These are phyloP conservation scores for Pagrus major DNA, from an alignment of 2,113 vertebrate species.

Conservation along the genomic window DNA sequence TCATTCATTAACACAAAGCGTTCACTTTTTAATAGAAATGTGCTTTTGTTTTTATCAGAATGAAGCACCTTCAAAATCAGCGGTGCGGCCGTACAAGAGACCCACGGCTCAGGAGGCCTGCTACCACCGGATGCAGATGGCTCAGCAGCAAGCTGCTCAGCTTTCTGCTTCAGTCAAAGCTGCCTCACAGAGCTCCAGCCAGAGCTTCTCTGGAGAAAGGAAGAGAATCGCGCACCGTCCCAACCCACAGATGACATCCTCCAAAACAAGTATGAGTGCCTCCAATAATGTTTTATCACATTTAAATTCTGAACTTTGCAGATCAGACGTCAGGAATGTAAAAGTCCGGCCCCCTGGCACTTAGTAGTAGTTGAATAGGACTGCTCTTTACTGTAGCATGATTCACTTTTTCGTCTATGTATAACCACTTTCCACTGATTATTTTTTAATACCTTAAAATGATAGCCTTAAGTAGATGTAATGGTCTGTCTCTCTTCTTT, in stretches of 20 bases:
- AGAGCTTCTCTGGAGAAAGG: constrained; percentile 85
- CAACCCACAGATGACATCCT: constrained; percentile 67
- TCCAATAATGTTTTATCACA: too few relatives aligned
- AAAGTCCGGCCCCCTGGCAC: too few relatives aligned
- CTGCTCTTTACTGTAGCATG: background rate
- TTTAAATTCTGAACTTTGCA: too few relatives aligned
- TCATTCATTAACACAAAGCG: background rate
- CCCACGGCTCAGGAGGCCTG: constrained; percentile 94
- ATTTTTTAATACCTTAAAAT: background rate
- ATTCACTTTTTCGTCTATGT: background rate
- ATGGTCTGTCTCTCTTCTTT: background rate
- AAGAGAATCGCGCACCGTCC: constrained; percentile 92
- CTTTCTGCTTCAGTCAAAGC: constrained; percentile 78
- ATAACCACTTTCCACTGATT: background rate
- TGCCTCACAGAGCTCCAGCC: constrained; percentile 52
- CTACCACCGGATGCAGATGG: constrained; percentile 92
- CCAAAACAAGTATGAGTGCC: constrained; percentile 79
- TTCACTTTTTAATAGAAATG: background rate
- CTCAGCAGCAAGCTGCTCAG: constrained; percentile 89
- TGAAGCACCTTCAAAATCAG: constrained; percentile 76
- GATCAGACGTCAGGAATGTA: too few relatives aligned
- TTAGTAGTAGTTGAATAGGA: too few relatives aligned
- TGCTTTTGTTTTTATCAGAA: constrained; percentile 67
- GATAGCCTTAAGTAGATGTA: background rate
- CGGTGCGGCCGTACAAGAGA: constrained; percentile 82